A percentile compares a stretch with the other conserved stretches of the same genome.
Evolutionary conservation across 1,140 invertebrate species (phyloP).

Genomic region (Calliphora vicina): DNA sequence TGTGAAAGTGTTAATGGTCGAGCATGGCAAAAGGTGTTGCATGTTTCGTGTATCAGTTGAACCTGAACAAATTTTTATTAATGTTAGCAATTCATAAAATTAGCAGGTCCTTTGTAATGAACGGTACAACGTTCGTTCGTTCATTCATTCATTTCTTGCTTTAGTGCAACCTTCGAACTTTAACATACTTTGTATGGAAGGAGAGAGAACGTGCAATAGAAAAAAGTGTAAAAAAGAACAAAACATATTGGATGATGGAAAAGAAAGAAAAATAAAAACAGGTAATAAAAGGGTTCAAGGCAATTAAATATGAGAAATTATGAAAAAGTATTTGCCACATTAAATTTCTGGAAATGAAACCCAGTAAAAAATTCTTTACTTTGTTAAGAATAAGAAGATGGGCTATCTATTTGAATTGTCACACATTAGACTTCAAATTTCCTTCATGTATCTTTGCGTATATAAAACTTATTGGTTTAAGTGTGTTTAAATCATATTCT

Average conservation of each 20-base stretch:
- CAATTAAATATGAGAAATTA: background rate
- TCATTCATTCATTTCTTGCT: too few species aligned
- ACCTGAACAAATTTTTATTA: background rate
- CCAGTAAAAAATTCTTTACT: background rate
- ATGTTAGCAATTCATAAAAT: conserved; percentile 1
- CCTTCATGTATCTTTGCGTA: too few species aligned
- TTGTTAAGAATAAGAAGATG: too few species aligned
- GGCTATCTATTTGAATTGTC: too few species aligned
- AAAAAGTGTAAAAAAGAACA: too few species aligned
- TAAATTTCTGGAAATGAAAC: background rate
- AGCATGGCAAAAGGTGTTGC: background rate
- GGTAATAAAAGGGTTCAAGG: background rate
- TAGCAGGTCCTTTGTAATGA: background rate
- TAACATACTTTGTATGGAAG: too few species aligned
- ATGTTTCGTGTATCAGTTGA: background rate
- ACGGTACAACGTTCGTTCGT: background rate
- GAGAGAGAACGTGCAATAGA: too few species aligned
- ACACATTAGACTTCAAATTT: too few species aligned
- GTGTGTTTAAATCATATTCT: too few species aligned
- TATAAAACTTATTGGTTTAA: too few species aligned
- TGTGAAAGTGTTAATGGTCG: background rate
- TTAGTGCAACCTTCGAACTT: too few species aligned
- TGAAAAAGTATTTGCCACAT: background rate
- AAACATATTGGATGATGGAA: too few species aligned
- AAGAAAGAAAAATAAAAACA: background rate